Base-by-base conservation (phyloP, 2,113 vertebrate genomes). In the Menidia beryllina region DNA sequence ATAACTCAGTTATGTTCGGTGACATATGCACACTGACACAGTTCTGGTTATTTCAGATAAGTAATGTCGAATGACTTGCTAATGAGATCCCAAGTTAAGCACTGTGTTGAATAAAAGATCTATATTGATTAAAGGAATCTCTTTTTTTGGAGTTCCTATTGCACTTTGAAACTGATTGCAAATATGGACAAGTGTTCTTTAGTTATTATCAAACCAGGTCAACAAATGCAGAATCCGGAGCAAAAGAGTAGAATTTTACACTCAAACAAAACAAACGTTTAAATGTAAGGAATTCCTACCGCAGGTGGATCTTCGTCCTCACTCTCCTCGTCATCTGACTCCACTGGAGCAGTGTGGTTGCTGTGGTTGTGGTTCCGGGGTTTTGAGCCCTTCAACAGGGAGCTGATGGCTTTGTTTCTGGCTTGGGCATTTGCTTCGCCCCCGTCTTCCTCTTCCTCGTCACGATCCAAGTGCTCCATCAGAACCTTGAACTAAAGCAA, bases 341-440 rank as follows among this genome's bases (percentile, higher is more conserved):
- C 87, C 41, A 72, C 93, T 4, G 74, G 81, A 88, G 94, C 94
- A 79, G 93, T 87, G 88, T 96, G 95, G 86, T 96, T 95, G 92
- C 95, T 96, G 89, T 96, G 94, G 93, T 95, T 95, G 94, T 90
- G 95, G 93, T 91, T 87, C 92, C 84, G 94, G 91, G 94, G 90
- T 89, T 97, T 96, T 85, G 94, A 89, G 34, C 94, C 95, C 90
- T 94, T 97, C 75, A 99, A 94, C 54, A 99, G 94, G 1, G 96
- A 95, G 78, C 91, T 97, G 93, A 99, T 98, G 89, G 96, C 97
- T 96, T 98, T 99, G 92, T 97, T 99, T 89, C 96, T 95, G 90
- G 95, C 93, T 89, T 95, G 98, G 73, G 96, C 95, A 55, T 94
- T 96, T 71, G 96, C 96, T 86, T 98, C 98, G n/a, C 51, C 64